Evolutionary conservation across 2,888 invertebrate species (phyloP), one percentile per base, ranked within the genome.

Genomic region (Drosophila fungiperda): DNA sequence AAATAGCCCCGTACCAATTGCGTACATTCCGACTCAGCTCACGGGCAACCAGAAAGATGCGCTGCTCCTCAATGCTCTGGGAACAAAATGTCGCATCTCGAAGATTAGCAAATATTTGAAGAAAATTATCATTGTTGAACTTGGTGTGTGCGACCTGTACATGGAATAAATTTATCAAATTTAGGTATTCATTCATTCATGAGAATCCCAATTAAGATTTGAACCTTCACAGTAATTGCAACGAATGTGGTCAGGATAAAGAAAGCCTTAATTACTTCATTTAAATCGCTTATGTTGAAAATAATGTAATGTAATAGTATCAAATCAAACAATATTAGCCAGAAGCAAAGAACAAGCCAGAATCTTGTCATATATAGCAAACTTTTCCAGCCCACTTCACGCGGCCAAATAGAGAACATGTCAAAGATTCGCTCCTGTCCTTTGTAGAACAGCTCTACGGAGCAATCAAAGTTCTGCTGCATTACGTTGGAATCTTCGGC

Each of bases 251-350:
- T 73, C 26, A 91, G 76, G 15, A 92, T 48, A 65, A 90, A 85
- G 52, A 89, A 81, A 0, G 83, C 84, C 50, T 76, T 84, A 4
- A 92, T 74, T 11, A 92, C 68, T 69, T 91, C 91, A 29, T 76
- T 76, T 32, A 92, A 71, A 33, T 85, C 55, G 4, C 36, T 40
- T 3, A 91, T 68, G 9, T 89, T 81, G 9, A 69, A 35, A 1
- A 55, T 64, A 23, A 91, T 50, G 11, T 91, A 68, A 12, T 91
- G 32, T 5, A 80, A 5, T 50, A 90, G 64, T 11, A 80, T 15
- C 0, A 79, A 15, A 64, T 91, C 81, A 40, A 91, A 85, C 0
- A 76, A 32, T 23, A 91, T 20, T 65, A 90, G 68, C 78, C 79
- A 84, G 45, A 87, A 82, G 5, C 35, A 26, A 12, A 77, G 38